A percentile compares a stretch with the other conserved stretches of the same genome.
Conservation (phyloP, 2,888 invertebrate genomes). For the Trichogramma dendrolimi region DNA sequence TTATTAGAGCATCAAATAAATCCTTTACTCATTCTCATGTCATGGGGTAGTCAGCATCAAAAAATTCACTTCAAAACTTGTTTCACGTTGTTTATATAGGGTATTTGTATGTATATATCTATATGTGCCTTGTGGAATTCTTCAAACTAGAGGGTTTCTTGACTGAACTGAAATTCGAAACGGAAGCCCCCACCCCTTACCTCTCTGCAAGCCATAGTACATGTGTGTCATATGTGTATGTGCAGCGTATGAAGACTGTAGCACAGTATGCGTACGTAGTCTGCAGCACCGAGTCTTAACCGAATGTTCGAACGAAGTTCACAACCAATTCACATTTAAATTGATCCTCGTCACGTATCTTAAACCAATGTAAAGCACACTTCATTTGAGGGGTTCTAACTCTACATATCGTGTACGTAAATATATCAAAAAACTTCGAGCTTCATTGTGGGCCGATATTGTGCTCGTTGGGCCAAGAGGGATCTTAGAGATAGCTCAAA, state of each 20-base stretch:
- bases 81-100: not conserved
- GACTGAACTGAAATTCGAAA: constrained; percentile 15
- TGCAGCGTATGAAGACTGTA: too few relatives aligned
- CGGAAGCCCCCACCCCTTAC: constrained; percentile 11
- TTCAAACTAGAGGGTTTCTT: constrained; percentile 11
- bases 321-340: constrained; percentile 21
- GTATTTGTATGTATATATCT: too few relatives aligned
- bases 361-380: constrained; percentile 1
- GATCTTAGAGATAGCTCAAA: too few relatives aligned
- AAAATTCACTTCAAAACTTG: constrained; percentile 22
- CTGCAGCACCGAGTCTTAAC: not conserved
- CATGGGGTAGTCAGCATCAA: not conserved
- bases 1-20: constrained; percentile 17
- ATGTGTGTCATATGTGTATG: too few relatives aligned
- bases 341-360: constrained; percentile 1
- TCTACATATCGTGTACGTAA: too few relatives aligned
- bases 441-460: too few relatives aligned
- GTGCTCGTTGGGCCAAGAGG: too few relatives aligned
- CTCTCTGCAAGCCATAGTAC: too few relatives aligned
- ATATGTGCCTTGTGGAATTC: constrained; percentile 2
- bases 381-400: too few relatives aligned
- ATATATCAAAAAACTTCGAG: too few relatives aligned
- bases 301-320: constrained; percentile 7
- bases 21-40: constrained; percentile 3
- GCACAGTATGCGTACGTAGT: too few relatives aligned